phyloP scores from a whole-genome alignment of 1,140 invertebrate genomes.

The Lutraria rhynchaena region DNA sequence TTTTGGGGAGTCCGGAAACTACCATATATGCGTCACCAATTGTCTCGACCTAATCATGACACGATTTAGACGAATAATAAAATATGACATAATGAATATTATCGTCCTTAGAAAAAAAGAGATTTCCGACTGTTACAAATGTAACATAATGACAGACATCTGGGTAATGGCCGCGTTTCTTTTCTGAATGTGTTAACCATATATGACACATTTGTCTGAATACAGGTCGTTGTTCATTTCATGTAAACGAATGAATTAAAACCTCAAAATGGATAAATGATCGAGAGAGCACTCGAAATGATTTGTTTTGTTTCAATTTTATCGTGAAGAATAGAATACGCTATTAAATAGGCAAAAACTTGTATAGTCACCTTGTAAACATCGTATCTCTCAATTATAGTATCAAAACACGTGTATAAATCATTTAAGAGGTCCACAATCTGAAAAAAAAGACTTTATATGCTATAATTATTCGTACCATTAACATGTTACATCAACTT shows the following conservation, averaged over 20 bases:
- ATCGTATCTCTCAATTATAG: conserved; percentile 93
- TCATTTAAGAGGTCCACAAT: conserved; percentile 83
- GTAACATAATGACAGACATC: neutral
- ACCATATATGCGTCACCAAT: conserved; percentile 85
- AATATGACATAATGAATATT: neutral
- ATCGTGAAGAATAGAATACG: no score
- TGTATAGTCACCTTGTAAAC: conserved; percentile 85
- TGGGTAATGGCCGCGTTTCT: neutral
- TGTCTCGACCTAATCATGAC: conserved; percentile 59
- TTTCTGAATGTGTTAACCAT: no score
- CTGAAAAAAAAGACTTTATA: conserved; percentile 56
- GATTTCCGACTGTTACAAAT: neutral
- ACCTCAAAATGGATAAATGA: neutral
- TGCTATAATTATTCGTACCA: no score
- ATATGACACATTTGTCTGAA: no score
- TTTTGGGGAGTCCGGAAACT: conserved; percentile 66
- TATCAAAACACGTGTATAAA: conserved; percentile 89
- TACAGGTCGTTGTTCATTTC: neutral
- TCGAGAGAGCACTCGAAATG: neutral
- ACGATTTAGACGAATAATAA: no score
- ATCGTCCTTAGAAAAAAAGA: neutral
- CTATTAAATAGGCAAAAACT: no score
- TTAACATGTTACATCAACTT: neutral
- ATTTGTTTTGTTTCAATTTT: neutral
- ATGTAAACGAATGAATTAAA: no score